These are phyloP conservation scores for Cryptocheilus praepositus DNA, from an alignment of 2,888 invertebrate species.

Conservation along the genomic window DNA sequence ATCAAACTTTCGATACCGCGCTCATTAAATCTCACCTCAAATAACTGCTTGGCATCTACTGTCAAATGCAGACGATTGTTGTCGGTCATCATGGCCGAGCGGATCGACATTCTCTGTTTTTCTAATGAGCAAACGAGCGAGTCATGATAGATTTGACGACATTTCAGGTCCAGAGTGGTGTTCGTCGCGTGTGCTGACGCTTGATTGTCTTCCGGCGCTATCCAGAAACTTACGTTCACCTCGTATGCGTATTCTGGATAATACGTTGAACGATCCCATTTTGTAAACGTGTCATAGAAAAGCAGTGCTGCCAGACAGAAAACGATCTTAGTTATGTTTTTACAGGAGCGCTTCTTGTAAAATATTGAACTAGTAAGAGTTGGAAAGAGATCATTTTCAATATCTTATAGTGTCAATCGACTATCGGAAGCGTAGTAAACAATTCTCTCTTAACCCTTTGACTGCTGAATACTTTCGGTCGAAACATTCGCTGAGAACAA, in stretches of 20 bases:
- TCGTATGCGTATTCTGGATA: neutral
- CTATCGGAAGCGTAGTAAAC: too few relatives aligned
- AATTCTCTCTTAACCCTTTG: too few relatives aligned
- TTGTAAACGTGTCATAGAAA: too few relatives aligned
- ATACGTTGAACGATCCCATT: neutral
- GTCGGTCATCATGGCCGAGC: neutral
- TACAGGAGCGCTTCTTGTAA: too few relatives aligned
- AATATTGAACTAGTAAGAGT: too few relatives aligned
- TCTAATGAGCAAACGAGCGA: neutral
- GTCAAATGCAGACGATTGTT: neutral
- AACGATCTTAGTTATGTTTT: too few relatives aligned
- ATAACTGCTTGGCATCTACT: neutral
- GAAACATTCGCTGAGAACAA: too few relatives aligned
- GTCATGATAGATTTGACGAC: neutral
- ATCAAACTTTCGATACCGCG: neutral
- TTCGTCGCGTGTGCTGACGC: neutral
- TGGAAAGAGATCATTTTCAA: too few relatives aligned
- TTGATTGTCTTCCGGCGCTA: neutral
- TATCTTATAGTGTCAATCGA: too few relatives aligned
- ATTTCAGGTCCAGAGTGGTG: neutral
- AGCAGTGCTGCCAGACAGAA: too few relatives aligned
- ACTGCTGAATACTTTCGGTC: too few relatives aligned
- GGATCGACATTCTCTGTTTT: neutral
- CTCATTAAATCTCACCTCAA: neutral
- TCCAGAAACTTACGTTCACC: neutral